Percentiles rank a stretch among this genome's conserved stretches.
Evolutionary conservation across 2,113 vertebrate genomes (phyloP).

Genomic region (Sinosuthora webbiana): DNA sequence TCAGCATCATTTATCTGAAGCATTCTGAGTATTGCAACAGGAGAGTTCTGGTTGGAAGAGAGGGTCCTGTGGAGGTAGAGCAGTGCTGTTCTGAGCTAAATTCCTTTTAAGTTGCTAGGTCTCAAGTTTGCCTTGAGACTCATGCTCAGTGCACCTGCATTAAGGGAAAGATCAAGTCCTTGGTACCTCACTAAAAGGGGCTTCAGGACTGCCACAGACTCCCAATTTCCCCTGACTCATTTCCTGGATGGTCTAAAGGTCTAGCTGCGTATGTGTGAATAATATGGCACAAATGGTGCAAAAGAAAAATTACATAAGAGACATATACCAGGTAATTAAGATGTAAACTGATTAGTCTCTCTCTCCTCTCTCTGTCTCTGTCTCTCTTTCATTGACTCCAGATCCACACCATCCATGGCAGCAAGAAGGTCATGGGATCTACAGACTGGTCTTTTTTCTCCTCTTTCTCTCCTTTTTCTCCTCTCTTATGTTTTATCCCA

Average conservation of each 20-base stretch:
- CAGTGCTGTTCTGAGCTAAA: background rate
- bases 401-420: background rate
- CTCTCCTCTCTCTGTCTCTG: background rate
- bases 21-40: background rate
- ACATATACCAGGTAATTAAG: background rate
- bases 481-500: background rate
- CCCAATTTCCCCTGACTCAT: fast-evolving
- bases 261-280: background rate
- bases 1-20: background rate
- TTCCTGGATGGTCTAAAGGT: background rate
- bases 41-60: background rate
- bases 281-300: background rate
- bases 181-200: background rate
- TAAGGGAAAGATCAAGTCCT: fast-evolving
- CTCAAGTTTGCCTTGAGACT: background rate
- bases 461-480: background rate
- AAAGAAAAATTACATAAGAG: background rate
- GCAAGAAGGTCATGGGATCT: background rate
- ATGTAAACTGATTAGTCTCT: background rate
- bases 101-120: background rate
- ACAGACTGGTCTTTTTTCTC: background rate
- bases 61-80: fast-evolving
- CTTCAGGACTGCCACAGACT: background rate
- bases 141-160: background rate
- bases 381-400: no score